Base-by-base conservation (phyloP, 2,888 invertebrate genomes). In the Leptinotarsa peninsularis region DNA sequence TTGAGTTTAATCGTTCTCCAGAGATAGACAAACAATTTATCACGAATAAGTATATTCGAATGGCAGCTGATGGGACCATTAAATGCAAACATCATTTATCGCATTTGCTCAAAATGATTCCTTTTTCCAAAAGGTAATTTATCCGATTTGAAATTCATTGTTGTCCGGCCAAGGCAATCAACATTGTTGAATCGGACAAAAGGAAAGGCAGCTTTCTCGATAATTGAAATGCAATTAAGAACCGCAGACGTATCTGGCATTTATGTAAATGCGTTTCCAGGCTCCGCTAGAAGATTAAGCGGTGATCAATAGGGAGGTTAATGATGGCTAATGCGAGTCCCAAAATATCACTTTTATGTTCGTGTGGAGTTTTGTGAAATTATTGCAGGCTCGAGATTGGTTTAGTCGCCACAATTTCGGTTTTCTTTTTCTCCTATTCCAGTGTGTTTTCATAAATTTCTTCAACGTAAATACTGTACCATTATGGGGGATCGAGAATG, bases 151-250 rank as follows among this genome's bases (percentile, higher is more conserved):
- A 23, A 67, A 15, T 67, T 67, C 49, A 50, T 56, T 52, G 54
- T 54, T 52, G n/a, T 68, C 27, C 18, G 52, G 71, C 63, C 74
- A 74, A 74, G 74, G 74, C 66, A 70, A 66, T 50, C 74, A 70
- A 74, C 67, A 67, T 43, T 43, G 10, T 43, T 43, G 54, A 70
- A 70, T 18, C 56, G 43, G 56, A 66, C 54, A 70, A 52, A 14
- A 56, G 33, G 56, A 67, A 66, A 49, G 54, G 49, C 66, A 74
- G 66, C 74, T 74, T 74, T 74, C 74, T 71, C 70, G 49, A 66
- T 71, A 74, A 70, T 21, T 21, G 21, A 21, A 74, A 18, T 49
- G 54, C 43, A 50, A 70, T 66, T 70, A 66, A 66, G n/a, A 43
- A 43, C n/a, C 74, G 49, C 70, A 74, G 70, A 74, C 71, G 56